phyloP scores from a whole-genome alignment of 2,113 vertebrate genomes.

The Laticauda colubrina region DNA sequence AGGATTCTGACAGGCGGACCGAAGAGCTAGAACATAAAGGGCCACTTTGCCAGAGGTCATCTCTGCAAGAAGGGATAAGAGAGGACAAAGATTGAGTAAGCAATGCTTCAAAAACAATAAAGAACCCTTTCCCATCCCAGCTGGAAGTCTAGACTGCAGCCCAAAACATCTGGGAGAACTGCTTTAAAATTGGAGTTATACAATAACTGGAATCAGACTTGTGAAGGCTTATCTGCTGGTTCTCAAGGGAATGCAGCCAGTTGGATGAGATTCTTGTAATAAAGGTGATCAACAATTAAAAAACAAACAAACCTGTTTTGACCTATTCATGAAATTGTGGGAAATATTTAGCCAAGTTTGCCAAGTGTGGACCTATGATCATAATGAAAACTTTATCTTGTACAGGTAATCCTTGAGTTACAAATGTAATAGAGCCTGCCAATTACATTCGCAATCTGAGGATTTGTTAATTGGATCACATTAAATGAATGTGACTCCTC shows the following conservation, averaged over 20 bases:
- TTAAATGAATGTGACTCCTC: too few relatives aligned
- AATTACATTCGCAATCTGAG: neutral
- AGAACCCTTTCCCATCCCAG: neutral
- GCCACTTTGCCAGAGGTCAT: slow-evolving; percentile 61
- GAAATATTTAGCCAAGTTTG: neutral
- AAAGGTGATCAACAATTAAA: neutral
- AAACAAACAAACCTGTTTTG: neutral
- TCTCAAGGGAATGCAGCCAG: too few relatives aligned
- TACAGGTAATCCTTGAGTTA: neutral
- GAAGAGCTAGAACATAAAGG: slow-evolving; percentile 64
- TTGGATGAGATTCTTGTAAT: neutral
- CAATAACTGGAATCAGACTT: neutral
- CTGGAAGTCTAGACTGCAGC: neutral
- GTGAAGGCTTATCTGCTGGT: neutral
- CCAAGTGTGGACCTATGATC: neutral
- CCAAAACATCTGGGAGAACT: neutral
- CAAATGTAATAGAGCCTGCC: neutral
- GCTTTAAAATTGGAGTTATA: neutral
- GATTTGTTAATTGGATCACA: neutral
- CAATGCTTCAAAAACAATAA: neutral
- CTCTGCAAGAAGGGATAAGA: slow-evolving; percentile 42
- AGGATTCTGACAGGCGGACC: slow-evolving; percentile 65
- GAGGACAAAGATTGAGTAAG: neutral
- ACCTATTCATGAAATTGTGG: neutral
- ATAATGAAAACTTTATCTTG: neutral